phyloP scores from a whole-genome alignment of 2,888 invertebrate species.

The Keiferia lycopersicella region DNA sequence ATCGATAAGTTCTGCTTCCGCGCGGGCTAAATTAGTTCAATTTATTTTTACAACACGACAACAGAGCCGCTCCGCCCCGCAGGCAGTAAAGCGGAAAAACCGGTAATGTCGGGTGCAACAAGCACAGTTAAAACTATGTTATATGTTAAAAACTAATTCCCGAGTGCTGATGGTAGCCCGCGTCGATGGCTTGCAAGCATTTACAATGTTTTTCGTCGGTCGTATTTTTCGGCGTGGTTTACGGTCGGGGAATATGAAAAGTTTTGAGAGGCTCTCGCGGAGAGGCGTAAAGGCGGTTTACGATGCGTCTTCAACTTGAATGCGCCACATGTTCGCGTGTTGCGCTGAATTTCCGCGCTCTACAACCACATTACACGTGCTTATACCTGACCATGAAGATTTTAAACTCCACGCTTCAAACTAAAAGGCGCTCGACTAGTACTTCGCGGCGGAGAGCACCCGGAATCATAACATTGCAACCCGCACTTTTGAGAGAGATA shows the following conservation, averaged over 20 bases:
- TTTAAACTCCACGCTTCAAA: slow-evolving; percentile 68
- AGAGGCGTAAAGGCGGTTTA: slow-evolving; percentile 78
- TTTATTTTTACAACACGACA: slow-evolving; percentile 50
- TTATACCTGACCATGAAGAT: slow-evolving; percentile 78
- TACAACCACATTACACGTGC: slow-evolving; percentile 74
- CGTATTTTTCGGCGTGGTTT: slow-evolving; percentile 80
- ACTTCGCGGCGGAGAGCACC: slow-evolving; percentile 43
- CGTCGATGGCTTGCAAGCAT: slow-evolving; percentile 72
- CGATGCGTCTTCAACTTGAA: slow-evolving; percentile 77
- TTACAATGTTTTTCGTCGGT: slow-evolving; percentile 79
- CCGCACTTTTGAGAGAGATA: slow-evolving; percentile 45
- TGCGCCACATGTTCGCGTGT: slow-evolving; percentile 73
- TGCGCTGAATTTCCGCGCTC: slow-evolving; percentile 65
- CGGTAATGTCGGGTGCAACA: slow-evolving; percentile 64
- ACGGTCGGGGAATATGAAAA: slow-evolving; percentile 79
- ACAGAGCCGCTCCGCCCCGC: slow-evolving; percentile 40
- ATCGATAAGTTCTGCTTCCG: slow-evolving; percentile 43
- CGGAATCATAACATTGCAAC: slow-evolving; percentile 39
- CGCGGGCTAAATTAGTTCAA: slow-evolving; percentile 47
- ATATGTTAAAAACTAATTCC: slow-evolving; percentile 76
- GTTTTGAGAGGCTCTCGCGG: slow-evolving; percentile 75
- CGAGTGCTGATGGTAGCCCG: slow-evolving; percentile 53
- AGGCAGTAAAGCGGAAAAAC: slow-evolving; percentile 53
- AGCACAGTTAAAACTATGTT: slow-evolving; percentile 71
- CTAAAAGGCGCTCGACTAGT: slow-evolving; percentile 54